These are phyloP conservation scores for Lonchura striata DNA, from an alignment of 2,113 vertebrate species.

Conservation along the genomic window DNA sequence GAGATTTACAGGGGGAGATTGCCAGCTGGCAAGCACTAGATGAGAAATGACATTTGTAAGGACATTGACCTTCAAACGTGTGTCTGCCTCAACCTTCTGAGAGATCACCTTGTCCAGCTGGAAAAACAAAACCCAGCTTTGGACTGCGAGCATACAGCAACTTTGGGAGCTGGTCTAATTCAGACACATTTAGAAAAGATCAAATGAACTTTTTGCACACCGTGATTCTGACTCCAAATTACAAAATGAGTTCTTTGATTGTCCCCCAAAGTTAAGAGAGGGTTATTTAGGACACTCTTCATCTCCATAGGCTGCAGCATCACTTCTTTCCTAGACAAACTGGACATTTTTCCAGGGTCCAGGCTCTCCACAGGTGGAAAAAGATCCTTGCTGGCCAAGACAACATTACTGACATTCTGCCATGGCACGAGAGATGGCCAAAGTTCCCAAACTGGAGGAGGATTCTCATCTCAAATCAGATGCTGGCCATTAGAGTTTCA, in stretches of 20 bases:
- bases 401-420: not conserved
- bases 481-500: not conserved
- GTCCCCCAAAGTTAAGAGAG: not conserved
- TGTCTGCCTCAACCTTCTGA: not conserved
- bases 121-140: not conserved
- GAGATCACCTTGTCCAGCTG: not conserved
- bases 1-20: not conserved
- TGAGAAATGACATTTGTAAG: not conserved
- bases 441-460: not conserved
- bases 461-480: not conserved
- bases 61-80: not conserved
- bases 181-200: not conserved
- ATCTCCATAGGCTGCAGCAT: not conserved
- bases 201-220: not conserved
- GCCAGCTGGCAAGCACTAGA: conserved; percentile 19
- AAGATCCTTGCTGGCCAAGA: not conserved
- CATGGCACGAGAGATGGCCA: not conserved
- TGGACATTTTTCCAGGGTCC: not conserved
- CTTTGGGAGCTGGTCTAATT: not conserved
- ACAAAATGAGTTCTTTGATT: not conserved
- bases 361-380: not conserved
- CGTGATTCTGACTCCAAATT: not conserved
- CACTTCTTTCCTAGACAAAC: not conserved
- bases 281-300: not conserved
- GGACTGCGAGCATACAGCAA: not conserved